Evolutionary conservation across 1,140 invertebrate genomes (phyloP).

Genomic region (Catajapyx aquilonaris): DNA sequence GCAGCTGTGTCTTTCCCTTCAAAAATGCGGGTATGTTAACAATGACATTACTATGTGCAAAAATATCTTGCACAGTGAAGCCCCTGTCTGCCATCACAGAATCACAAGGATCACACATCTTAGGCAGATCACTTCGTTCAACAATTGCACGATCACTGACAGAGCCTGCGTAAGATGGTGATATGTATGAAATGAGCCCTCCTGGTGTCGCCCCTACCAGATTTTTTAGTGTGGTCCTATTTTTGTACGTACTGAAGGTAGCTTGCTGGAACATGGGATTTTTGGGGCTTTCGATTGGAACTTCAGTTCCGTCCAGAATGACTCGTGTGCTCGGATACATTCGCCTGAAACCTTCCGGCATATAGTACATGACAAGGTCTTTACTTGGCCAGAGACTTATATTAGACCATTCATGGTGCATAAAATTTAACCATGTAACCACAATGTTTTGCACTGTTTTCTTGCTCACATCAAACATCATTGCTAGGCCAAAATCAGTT

Average conservation of each 20-base stretch:
- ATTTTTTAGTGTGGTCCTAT: conserved; percentile 12
- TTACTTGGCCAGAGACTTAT: conserved; percentile 13
- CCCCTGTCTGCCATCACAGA: too few species aligned
- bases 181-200: too few species aligned
- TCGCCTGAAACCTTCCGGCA: conserved; percentile 13
- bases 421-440: conserved; percentile 14
- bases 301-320: conserved; percentile 15
- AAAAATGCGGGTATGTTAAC: too few species aligned
- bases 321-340: conserved; percentile 14
- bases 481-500: conserved; percentile 12
- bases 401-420: conserved; percentile 12
- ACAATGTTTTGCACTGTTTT: conserved; percentile 13
- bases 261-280: conserved; percentile 13
- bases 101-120: too few species aligned
- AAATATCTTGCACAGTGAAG: too few species aligned
- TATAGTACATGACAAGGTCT: conserved; percentile 13
- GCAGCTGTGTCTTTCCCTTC: too few species aligned
- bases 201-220: conserved; percentile 9
- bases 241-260: conserved; percentile 15
- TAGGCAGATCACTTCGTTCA: too few species aligned
- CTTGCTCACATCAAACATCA: conserved; percentile 12
- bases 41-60: too few species aligned
- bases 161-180: too few species aligned
- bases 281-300: conserved; percentile 10
- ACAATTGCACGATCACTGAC: too few species aligned